Conservation (phyloP, 2,797 vertebrate species). For the Urocyon cinereoargenteus region DNA sequence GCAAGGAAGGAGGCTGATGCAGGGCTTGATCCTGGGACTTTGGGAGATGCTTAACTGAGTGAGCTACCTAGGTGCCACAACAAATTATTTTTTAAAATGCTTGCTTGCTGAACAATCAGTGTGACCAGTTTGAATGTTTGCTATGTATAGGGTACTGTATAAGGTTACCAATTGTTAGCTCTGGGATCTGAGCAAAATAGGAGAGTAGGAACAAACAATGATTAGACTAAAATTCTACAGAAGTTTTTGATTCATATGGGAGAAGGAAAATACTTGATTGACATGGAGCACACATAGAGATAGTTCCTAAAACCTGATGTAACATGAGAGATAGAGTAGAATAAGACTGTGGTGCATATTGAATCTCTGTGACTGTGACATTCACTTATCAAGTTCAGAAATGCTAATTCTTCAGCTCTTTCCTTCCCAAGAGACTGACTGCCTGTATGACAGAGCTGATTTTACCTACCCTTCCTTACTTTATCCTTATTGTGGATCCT, state of each 20-base stretch:
- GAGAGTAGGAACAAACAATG: not conserved
- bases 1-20: no score
- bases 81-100: constrained; percentile 29
- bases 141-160: not conserved
- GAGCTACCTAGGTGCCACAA: not conserved
- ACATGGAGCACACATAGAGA: constrained; percentile 26
- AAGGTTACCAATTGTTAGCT: constrained; percentile 9
- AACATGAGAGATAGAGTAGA: not conserved
- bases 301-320: constrained; percentile 24
- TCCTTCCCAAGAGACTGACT: constrained; percentile 29
- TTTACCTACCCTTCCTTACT: not conserved
- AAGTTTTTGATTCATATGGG: not conserved
- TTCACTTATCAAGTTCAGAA: constrained; percentile 64
- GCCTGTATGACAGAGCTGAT: constrained; percentile 57
- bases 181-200: constrained; percentile 28
- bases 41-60: no score
- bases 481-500: not conserved
- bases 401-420: constrained; percentile 71
- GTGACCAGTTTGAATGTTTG: constrained; percentile 17
- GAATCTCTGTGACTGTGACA: not conserved
- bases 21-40: no score
- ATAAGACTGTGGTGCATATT: not conserved
- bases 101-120: not conserved
- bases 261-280: constrained; percentile 59
- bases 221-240: constrained; percentile 29